Conservation (phyloP, 2,888 invertebrate species). For the Adelognathus sp. region DNA sequence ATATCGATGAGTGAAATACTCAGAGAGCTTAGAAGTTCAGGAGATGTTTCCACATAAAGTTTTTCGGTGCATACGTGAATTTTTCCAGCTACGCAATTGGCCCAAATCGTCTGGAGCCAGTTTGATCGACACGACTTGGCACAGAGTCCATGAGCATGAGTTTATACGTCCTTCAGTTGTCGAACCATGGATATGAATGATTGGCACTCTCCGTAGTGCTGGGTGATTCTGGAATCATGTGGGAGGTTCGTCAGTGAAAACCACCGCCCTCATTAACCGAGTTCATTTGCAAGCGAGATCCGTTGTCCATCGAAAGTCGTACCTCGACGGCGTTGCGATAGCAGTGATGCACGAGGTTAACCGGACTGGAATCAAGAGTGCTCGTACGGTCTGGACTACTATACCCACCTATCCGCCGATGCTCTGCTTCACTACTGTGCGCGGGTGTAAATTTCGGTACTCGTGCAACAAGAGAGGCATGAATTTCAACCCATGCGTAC, state of each 20-base stretch:
- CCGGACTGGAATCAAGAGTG: constrained; percentile 17
- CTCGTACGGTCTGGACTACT: constrained; percentile 7
- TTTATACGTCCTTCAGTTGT: too few species aligned
- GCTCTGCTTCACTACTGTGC: not conserved
- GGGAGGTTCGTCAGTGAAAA: not conserved
- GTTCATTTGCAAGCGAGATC: not conserved
- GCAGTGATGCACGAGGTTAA: not conserved
- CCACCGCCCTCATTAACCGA: not conserved
- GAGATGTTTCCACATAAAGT: too few species aligned
- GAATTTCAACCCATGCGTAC: constrained; percentile 3
- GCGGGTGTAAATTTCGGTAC: constrained; percentile 11
- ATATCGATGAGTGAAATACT: too few species aligned
- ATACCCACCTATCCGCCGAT: not conserved
- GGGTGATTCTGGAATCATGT: not conserved
- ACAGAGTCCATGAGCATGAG: too few species aligned
- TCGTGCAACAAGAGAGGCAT: constrained; percentile 1
- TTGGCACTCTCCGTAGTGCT: not conserved
- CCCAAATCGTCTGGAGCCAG: too few species aligned
- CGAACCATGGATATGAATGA: too few species aligned
- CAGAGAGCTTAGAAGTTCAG: too few species aligned
- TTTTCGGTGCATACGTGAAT: too few species aligned
- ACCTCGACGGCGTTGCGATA: not conserved
- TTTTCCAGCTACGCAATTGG: too few species aligned
- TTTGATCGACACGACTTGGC: too few species aligned
- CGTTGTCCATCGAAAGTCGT: not conserved